Evolutionary conservation across 2,113 vertebrate genomes (phyloP).

Genomic region (Syngnathus typhle): DNA sequence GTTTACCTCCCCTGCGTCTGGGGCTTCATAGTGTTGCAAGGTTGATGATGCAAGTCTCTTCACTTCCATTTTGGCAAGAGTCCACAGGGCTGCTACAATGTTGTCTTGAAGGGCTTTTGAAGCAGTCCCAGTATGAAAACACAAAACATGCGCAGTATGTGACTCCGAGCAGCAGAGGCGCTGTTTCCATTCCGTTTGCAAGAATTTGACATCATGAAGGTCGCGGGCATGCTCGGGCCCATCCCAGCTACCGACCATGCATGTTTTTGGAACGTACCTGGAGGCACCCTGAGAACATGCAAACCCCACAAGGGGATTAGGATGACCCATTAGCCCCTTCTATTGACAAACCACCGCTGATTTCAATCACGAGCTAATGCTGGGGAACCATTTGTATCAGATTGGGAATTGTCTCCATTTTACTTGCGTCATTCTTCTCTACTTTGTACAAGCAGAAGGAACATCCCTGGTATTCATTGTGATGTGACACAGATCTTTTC

Average conservation of each 20-base stretch:
- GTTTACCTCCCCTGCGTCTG: constrained; percentile 11
- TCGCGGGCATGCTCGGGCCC: too few species aligned
- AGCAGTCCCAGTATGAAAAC: constrained; percentile 9
- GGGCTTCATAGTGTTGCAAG: constrained; percentile 13
- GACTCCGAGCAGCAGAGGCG: neutral
- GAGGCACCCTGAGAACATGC: too few species aligned
- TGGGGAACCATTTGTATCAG: neutral
- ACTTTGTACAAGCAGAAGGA: neutral
- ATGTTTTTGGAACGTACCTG: too few species aligned
- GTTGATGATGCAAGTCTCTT: constrained; percentile 6
- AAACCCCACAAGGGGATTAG: too few species aligned
- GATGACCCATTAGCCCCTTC: too few species aligned
- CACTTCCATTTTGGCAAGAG: constrained; percentile 9
- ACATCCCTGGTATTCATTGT: neutral
- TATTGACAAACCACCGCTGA: too few species aligned
- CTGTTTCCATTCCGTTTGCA: neutral
- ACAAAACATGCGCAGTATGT: neutral
- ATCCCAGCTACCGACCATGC: too few species aligned
- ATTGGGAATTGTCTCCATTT: neutral
- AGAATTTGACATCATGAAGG: neutral
- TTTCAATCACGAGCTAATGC: neutral
- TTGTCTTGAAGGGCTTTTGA: constrained; percentile 11
- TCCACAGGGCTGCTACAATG: constrained; percentile 10
- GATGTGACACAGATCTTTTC: neutral
- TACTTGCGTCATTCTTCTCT: neutral